A percentile compares a stretch with the other conserved stretches of the same genome.
These are phyloP conservation scores for Pollenia griseotomentosa DNA, from an alignment of 2,888 invertebrate species.

Conservation along the genomic window DNA sequence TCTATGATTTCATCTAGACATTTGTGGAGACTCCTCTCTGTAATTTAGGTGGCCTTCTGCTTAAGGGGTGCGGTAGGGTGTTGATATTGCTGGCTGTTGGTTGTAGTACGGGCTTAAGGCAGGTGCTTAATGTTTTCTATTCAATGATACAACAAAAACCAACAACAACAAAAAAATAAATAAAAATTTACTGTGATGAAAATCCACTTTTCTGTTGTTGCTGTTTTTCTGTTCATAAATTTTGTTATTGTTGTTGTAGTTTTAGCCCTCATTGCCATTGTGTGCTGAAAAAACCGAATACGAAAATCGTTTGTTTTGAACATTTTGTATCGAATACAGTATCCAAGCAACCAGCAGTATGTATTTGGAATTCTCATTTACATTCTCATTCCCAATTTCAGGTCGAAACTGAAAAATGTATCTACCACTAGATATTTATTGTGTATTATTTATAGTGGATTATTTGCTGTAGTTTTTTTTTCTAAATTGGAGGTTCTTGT, in stretches of 20 bases:
- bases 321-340: slow-evolving; percentile 61
- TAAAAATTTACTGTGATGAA: slow-evolving; percentile 32
- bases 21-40: slow-evolving; percentile 38
- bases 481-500: slow-evolving; percentile 55
- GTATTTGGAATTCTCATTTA: slow-evolving; percentile 52
- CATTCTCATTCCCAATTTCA: slow-evolving; percentile 6
- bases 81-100: not conserved
- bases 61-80: not conserved
- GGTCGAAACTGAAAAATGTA: slow-evolving; percentile 39
- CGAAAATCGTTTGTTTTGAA: slow-evolving; percentile 64
- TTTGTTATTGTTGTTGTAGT: slow-evolving; percentile 6
- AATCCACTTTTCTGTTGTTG: slow-evolving; percentile 34
- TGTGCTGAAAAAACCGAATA: slow-evolving; percentile 30
- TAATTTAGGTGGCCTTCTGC: not conserved
- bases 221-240: slow-evolving; percentile 1
- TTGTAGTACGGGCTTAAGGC: slow-evolving; percentile 37
- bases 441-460: slow-evolving; percentile 50
- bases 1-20: slow-evolving; percentile 70
- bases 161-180: not conserved
- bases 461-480: slow-evolving; percentile 48
- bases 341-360: slow-evolving; percentile 73
- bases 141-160: slow-evolving; percentile 14
- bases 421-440: slow-evolving; percentile 55
- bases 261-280: slow-evolving; percentile 69
- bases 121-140: slow-evolving; percentile 29